Base-by-base conservation (phyloP, 2,797 vertebrate genomes). In the Chloroceryle inda region DNA sequence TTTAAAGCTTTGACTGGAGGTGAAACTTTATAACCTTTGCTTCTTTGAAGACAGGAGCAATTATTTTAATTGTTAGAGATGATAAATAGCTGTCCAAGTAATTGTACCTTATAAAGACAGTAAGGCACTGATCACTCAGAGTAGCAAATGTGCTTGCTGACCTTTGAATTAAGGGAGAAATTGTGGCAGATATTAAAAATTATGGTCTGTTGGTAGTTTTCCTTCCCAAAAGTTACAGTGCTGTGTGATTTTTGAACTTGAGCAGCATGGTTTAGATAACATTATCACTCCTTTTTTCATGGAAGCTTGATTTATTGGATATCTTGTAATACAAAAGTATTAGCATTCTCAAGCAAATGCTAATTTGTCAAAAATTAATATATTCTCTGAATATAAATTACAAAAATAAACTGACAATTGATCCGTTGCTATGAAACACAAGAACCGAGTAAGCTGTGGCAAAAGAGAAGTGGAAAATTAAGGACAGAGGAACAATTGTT, bases 161-260 rank as follows among this genome's bases (percentile, higher is more conserved):
- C 91, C 92, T 96, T 94, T 95, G 91, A 94, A 96, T 97, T 93
- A 94, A 93, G 93, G 85, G 50, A 80, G 68, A 81, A 81, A 77
- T 68, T 82, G 72, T 92, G 90, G 56, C 85, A 94, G 86, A 75
- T 93, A 92, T 84, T 94, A 92, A 95, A 96, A 94, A 71, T 81
- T 38, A 92, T 88, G 63, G 19, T 35, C 47, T 74, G 13, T 61
- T 86, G 66, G 45, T 84, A 80, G 44, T 63, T 94, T 90, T 55
- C 50, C 21, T 71, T 86, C 50, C 10, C 15, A 12, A 78, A 95
- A 94, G 69, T 91, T 90, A 40, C 56, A n/a, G n/a, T n/a, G 64
- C 6, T 84, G 44, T 73, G 56, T 13, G 42, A 71, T 37, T 58
- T 92, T 74, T 82, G 86, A 89, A 62, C 75, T 85, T 79, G 21